These are phyloP conservation scores for Pachycephus smyrnensis DNA, from an alignment of 2,888 invertebrate species.

Conservation along the genomic window DNA sequence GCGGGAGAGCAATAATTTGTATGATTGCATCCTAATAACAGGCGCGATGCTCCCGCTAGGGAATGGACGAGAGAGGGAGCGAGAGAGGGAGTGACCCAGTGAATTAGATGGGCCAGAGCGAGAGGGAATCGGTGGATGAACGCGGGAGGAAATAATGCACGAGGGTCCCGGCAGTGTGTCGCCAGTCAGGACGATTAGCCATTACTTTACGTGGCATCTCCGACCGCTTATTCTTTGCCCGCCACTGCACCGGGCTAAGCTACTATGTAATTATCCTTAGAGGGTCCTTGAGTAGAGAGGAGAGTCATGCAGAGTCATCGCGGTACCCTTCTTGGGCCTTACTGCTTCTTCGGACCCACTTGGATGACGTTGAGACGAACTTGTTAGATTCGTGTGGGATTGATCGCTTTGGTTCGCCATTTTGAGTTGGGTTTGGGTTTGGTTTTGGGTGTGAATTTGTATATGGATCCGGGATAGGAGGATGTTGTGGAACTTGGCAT, in stretches of 20 bases:
- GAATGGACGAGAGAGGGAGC: conserved; percentile 21
- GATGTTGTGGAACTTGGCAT: background rate
- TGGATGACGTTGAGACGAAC: background rate
- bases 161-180: conserved; percentile 35
- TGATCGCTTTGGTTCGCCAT: background rate
- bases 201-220: conserved; percentile 49
- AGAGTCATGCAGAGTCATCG: conserved; percentile 29
- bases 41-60: conserved; percentile 26
- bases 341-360: background rate
- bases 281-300: conserved; percentile 46
- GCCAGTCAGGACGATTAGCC: conserved; percentile 52
- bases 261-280: conserved; percentile 61
- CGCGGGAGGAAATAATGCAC: conserved; percentile 43
- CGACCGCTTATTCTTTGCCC: conserved; percentile 46
- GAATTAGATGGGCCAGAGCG: conserved; percentile 8
- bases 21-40: conserved; percentile 56
- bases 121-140: background rate
- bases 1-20: conserved; percentile 50
- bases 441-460: background rate
- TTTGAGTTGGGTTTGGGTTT: background rate
- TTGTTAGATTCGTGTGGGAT: too few relatives aligned
- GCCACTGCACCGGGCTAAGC: conserved; percentile 42
- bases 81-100: conserved; percentile 16
- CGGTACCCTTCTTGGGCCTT: conserved; percentile 3
- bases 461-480: background rate